These are phyloP conservation scores for Semicossyphus pulcher DNA, from an alignment of 2,113 vertebrate genomes.

Conservation along the genomic window DNA sequence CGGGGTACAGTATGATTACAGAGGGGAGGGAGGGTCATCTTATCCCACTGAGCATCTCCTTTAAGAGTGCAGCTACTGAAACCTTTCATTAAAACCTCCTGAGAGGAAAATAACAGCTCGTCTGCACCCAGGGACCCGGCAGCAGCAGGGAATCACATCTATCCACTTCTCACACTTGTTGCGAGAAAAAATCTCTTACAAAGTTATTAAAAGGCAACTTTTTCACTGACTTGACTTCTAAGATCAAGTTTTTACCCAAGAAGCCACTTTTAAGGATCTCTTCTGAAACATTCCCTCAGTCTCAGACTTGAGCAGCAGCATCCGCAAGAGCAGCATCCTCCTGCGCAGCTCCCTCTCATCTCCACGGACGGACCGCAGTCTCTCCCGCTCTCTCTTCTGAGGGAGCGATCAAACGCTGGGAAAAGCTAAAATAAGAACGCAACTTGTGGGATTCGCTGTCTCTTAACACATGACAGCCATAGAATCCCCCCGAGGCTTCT, in stretches of 20 bases:
- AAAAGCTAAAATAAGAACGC: constrained; percentile 33
- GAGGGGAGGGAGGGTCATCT: constrained; percentile 1
- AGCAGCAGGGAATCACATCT: constrained; percentile 1
- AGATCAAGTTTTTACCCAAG: neutral
- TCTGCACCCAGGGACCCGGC: neutral
- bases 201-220: neutral
- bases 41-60: constrained; percentile 25
- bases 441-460: constrained; percentile 38
- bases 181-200: neutral
- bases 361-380: constrained; percentile 8
- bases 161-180: constrained; percentile 16
- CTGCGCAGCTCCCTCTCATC: constrained; percentile 16
- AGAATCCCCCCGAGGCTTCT: constrained; percentile 5
- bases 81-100: constrained; percentile 43
- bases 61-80: constrained; percentile 15
- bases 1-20: constrained; percentile 39
- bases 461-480: constrained; percentile 42
- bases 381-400: constrained; percentile 14
- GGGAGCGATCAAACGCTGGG: constrained; percentile 46
- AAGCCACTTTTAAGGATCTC: constrained; percentile 9
- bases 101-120: constrained; percentile 24
- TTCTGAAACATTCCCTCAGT: constrained; percentile 10
- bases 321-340: constrained; percentile 8
- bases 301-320: constrained; percentile 4
- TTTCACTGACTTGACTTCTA: neutral